These are phyloP conservation scores for Oreonectes daqikongensis DNA, from an alignment of 2,797 vertebrate genomes.

Conservation along the genomic window DNA sequence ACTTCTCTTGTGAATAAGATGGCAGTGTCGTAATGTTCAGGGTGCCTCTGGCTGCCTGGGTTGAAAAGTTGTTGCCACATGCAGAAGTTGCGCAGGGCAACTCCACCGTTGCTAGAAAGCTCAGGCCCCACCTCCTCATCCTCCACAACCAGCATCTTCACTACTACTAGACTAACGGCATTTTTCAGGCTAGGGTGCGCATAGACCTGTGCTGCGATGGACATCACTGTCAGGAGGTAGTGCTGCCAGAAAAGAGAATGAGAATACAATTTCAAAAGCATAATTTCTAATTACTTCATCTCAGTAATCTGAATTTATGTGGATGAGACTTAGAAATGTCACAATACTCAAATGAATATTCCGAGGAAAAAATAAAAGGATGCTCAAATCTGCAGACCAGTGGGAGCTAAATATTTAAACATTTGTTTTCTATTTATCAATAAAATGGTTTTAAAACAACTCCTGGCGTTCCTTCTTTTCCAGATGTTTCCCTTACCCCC, in stretches of 20 bases:
- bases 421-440: constrained; percentile 55
- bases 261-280: not conserved
- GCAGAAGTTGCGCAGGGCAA: constrained; percentile 92
- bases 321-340: not conserved
- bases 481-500: constrained; percentile 48
- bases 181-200: constrained; percentile 94
- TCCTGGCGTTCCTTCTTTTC: constrained; percentile 49
- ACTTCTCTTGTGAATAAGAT: constrained; percentile 96
- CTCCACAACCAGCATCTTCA: constrained; percentile 90
- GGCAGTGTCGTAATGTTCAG: constrained; percentile 93
- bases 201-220: constrained; percentile 88
- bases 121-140: constrained; percentile 81
- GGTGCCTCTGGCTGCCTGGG: constrained; percentile 85
- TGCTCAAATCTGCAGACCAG: constrained; percentile 22
- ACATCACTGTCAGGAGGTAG: constrained; percentile 90
- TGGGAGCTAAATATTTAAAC: constrained; percentile 50
- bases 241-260: constrained; percentile 71
- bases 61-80: constrained; percentile 93
- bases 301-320: not conserved
- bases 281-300: not conserved
- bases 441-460: constrained; percentile 56
- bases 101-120: constrained; percentile 86
- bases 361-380: not conserved
- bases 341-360: not conserved
- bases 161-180: constrained; percentile 87